Base-by-base conservation (phyloP, 53 echinoderm and acorn worm genomes). In the Arbacia lixula region DNA sequence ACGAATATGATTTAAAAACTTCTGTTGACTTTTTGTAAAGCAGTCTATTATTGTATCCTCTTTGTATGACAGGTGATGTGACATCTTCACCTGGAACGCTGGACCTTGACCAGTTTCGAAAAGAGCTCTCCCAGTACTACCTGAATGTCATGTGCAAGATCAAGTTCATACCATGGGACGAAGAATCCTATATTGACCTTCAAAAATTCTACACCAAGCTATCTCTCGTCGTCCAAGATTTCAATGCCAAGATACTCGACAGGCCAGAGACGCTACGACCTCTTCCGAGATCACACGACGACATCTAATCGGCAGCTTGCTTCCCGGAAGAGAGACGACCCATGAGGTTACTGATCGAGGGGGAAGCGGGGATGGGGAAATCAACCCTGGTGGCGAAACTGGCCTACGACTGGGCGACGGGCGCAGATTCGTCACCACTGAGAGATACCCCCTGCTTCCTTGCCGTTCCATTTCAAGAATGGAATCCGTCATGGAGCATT, bases 91-190 rank as follows among this genome's bases (percentile, higher is more conserved):
- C 78, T 25, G 58, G 56, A 16, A 37, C 56, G 6, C 40, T 78
- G 26, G 78, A 78, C 40, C 22, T 78, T 1, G 78, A 60, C 35
- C 78, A 60, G 60, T 19, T 56, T 12, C 36, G 60, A 28, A 78
- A 56, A 11, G 78, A 78, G 36, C 78, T 78, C 25, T 29, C 27
- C 9, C 60, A 78, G 14, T 78, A 35, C 20, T 78, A 78, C 40
- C 38, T 78, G 4, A 34, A 54, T 6, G 60, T 55, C 60, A 25
- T 78, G 78, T 78, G 78, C 60, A 78, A 58, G 78, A 78, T 78
- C 78, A 78, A 78, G 60, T 40, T 78, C 19, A 78, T 78, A 26
- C 78, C 78, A 3, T 78, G 78, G 78, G 78, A 78, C 29, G 58
- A 78, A 1, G 78, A 78, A 78, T 78, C 78, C 25, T 78, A 58